These are phyloP conservation scores for Danionella dracula DNA, from an alignment of 2,797 vertebrate species.

Conservation along the genomic window DNA sequence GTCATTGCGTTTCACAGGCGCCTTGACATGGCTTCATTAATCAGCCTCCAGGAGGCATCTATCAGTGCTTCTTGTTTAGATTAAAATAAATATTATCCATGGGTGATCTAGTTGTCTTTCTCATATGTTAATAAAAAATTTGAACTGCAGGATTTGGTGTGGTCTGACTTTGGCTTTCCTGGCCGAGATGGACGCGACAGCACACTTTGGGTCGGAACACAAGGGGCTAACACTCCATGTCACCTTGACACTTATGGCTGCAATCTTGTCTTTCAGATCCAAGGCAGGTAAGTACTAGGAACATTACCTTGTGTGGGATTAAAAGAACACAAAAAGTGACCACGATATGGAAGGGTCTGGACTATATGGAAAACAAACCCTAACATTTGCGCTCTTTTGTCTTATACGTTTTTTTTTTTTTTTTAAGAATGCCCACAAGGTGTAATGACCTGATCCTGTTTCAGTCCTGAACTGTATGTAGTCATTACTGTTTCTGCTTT, in stretches of 20 bases:
- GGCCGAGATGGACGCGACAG: slow-evolving; percentile 85
- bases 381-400: no score
- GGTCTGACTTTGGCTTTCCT: slow-evolving; percentile 91
- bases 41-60: slow-evolving; percentile 46
- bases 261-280: slow-evolving; percentile 91
- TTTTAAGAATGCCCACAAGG: no score
- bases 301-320: background rate
- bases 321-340: no score
- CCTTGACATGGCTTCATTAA: slow-evolving; percentile 70
- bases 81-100: slow-evolving; percentile 42
- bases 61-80: slow-evolving; percentile 31
- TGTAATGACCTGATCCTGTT: no score
- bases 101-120: background rate
- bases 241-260: slow-evolving; percentile 92
- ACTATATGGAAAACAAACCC: no score
- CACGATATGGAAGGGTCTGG: no score
- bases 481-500: no score
- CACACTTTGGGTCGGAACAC: slow-evolving; percentile 89
- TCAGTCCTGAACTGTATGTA: no score
- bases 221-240: slow-evolving; percentile 89
- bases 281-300: slow-evolving; percentile 82
- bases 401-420: no score
- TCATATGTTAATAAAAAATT: background rate
- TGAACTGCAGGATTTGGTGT: slow-evolving; percentile 73
- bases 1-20: slow-evolving; percentile 76